Conservation (phyloP, 2,113 vertebrate species). For the Spheniscus mendiculus region DNA sequence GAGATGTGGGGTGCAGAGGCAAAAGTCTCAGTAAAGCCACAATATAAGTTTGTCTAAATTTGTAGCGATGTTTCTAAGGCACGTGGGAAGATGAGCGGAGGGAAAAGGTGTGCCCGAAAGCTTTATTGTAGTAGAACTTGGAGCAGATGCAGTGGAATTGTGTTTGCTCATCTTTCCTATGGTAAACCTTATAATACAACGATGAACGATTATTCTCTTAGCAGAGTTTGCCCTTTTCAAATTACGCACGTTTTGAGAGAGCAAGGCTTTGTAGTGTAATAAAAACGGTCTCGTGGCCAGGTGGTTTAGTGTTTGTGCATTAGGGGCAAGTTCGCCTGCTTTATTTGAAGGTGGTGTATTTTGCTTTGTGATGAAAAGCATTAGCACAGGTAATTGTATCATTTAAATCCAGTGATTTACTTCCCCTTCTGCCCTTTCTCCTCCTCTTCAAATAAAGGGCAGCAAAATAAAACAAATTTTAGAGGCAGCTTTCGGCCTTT, state of each 20-base stretch:
- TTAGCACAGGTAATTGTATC: neutral
- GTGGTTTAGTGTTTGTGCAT: neutral
- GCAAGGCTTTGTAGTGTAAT: neutral
- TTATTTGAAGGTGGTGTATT: neutral
- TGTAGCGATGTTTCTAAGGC: neutral
- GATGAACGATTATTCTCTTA: neutral
- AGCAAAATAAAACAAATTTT: neutral
- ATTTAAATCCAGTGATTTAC: neutral
- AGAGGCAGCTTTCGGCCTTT: neutral
- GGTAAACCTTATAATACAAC: neutral
- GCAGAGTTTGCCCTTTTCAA: neutral
- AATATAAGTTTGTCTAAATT: neutral
- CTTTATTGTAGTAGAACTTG: neutral
- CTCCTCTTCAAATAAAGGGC: neutral
- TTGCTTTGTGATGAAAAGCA: neutral
- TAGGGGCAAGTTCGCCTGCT: neutral
- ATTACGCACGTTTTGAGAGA: fast-evolving
- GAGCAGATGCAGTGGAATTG: neutral
- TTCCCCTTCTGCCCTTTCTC: neutral
- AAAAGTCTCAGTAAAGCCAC: neutral
- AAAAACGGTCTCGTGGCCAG: neutral
- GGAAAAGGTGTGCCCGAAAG: neutral
- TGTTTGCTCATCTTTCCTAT: neutral
- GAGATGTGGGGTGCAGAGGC: neutral
- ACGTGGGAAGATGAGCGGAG: fast-evolving